These are phyloP conservation scores for Sciurus carolinensis DNA, from an alignment of 2,797 vertebrate species.

Conservation along the genomic window DNA sequence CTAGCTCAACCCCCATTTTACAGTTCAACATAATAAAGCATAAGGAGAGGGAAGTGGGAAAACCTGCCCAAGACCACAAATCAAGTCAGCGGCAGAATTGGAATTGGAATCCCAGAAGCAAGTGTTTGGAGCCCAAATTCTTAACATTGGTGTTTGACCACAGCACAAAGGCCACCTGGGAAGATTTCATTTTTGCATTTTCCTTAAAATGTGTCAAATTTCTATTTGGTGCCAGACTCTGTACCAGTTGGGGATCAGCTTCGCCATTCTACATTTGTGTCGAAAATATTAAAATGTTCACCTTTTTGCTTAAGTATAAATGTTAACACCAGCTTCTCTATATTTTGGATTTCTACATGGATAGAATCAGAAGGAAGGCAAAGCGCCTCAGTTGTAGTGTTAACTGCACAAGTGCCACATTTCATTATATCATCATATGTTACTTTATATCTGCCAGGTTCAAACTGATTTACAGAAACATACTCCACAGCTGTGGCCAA, in stretches of 20 bases:
- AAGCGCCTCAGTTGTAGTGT: not conserved
- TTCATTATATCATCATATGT: not conserved
- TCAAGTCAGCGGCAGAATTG: not conserved
- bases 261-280: not conserved
- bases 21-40: not conserved
- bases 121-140: not conserved
- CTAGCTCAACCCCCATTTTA: not conserved
- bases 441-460: not conserved
- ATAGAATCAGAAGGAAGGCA: not conserved
- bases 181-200: not conserved
- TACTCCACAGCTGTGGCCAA: not conserved
- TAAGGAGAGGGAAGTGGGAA: not conserved
- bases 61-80: not conserved
- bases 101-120: not conserved
- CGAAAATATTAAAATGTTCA: not conserved
- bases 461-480: conserved; percentile 32
- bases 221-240: not conserved
- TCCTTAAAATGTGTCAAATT: not conserved
- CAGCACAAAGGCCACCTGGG: not conserved
- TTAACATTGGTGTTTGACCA: not conserved
- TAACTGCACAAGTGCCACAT: not conserved
- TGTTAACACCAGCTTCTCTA: not conserved
- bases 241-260: not conserved
- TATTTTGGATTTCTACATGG: not conserved
- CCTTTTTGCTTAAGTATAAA: not conserved